Evolutionary conservation across 2,113 vertebrate species (phyloP), one percentile per base, ranked within the genome.

Genomic region (Laticauda colubrina): DNA sequence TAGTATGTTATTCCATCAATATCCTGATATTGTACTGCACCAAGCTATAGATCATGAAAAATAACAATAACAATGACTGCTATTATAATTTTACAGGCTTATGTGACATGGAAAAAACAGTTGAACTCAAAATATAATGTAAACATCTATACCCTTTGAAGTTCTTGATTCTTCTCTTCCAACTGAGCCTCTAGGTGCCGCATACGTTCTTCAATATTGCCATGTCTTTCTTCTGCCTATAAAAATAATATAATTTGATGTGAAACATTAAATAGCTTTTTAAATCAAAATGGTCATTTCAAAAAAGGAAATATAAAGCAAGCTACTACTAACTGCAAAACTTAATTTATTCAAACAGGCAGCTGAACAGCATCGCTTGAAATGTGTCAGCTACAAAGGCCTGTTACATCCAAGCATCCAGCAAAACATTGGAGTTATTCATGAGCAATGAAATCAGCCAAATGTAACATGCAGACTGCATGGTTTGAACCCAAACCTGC

Each of bases 161-260:
- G 98, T 96, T 99, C 99, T 96, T 99, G 99, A 97, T 99, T 99
- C 97, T 99, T 99, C 97, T 99, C 99, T 98, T 99, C 99, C 95
- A 99, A 98, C 97, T 99, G 99, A 94, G 98, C 98, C 96, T 99
- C 99, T 94, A 99, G 97, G 95, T 99, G 99, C 94, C 99, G 98
- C 99, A 99, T 99, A 29, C 99, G 98, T 96, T 99, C 99, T 97
- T 99, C 99, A 69, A 99, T 99, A 96, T 99, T 99, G 90, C 99
- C 99, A 93, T 99, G 99, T 94, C 99, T 98, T 97, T 99, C 99
- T 96, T 99, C 99, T 91, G 99, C 99, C 99, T 99, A 96, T 96
- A 96, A 96, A 96, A 96, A 97, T 57, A 97, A 26, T 96, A 96
- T 94, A 21, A 92, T 26, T 86, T 53, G 48, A 93, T 95, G 91